Percentiles rank a stretch among this genome's conserved stretches.
Conservation (phyloP, 2,888 invertebrate genomes). For the Nomada fucata region DNA sequence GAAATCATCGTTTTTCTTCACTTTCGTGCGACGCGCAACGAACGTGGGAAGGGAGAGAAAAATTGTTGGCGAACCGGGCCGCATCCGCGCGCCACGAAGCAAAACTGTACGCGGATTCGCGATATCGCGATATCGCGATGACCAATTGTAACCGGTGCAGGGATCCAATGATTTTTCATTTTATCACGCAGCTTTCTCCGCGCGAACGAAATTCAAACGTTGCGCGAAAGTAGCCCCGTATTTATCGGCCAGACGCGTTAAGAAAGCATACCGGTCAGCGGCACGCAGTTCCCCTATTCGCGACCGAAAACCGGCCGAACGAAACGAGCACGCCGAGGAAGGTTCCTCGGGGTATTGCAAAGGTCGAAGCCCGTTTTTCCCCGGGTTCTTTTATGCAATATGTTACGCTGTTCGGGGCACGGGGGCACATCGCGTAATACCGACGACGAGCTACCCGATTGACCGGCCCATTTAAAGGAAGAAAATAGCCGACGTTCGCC, state of each 20-base stretch:
- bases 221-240: background rate
- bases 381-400: constrained; percentile 57
- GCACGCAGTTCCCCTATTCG: background rate
- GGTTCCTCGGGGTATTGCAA: constrained; percentile 42
- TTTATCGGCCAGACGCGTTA: background rate
- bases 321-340: constrained; percentile 11
- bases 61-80: background rate
- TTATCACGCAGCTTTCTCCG: background rate
- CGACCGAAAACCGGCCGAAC: background rate
- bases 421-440: constrained; percentile 32
- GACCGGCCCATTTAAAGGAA: constrained; percentile 43
- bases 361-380: constrained; percentile 66
- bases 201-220: background rate
- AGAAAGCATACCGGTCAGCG: background rate
- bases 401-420: background rate
- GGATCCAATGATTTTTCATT: background rate
- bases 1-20: constrained; percentile 4
- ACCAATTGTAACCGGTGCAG: too few relatives aligned
- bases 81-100: too few relatives aligned
- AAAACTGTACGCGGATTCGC: background rate
- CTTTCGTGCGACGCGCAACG: background rate
- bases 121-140: too few relatives aligned
- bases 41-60: background rate
- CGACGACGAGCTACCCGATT: constrained; percentile 9
- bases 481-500: constrained; percentile 33